These are phyloP conservation scores for Neoniphon sammara DNA, from an alignment of 2,797 vertebrate species.

Conservation along the genomic window DNA sequence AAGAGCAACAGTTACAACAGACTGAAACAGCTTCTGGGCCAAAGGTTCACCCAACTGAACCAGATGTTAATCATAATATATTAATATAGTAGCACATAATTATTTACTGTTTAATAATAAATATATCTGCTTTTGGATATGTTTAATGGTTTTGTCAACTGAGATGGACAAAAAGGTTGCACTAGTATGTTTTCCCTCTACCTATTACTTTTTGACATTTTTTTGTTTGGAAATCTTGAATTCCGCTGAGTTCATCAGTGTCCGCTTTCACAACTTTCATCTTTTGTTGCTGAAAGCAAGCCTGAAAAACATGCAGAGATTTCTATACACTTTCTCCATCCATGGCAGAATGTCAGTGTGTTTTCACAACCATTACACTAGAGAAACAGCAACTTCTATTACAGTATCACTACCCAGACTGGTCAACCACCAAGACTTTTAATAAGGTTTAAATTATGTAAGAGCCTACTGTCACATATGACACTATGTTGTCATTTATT, in stretches of 20 bases:
- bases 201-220: not conserved
- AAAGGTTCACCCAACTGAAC: too few relatives aligned
- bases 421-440: conserved; percentile 72
- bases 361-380: conserved; percentile 62
- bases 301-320: conserved; percentile 64
- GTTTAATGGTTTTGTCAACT: not conserved
- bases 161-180: not conserved
- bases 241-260: conserved; percentile 18
- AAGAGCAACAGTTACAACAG: not conserved
- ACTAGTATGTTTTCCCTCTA: not conserved
- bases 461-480: not conserved
- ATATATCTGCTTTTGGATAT: not conserved
- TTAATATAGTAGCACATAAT: not conserved
- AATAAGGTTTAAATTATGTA: conserved; percentile 21
- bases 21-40: too few relatives aligned
- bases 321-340: conserved; percentile 71
- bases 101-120: not conserved
- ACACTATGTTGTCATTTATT: not conserved
- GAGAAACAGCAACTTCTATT: conserved; percentile 71
- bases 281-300: conserved; percentile 75
- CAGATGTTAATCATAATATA: too few relatives aligned
- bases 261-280: conserved; percentile 80
- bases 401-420: conserved; percentile 77
- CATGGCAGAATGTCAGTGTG: conserved; percentile 34
- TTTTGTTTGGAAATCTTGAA: conserved; percentile 27